These are phyloP conservation scores for Acronicta alni DNA, from an alignment of 2,888 invertebrate species.

Conservation along the genomic window DNA sequence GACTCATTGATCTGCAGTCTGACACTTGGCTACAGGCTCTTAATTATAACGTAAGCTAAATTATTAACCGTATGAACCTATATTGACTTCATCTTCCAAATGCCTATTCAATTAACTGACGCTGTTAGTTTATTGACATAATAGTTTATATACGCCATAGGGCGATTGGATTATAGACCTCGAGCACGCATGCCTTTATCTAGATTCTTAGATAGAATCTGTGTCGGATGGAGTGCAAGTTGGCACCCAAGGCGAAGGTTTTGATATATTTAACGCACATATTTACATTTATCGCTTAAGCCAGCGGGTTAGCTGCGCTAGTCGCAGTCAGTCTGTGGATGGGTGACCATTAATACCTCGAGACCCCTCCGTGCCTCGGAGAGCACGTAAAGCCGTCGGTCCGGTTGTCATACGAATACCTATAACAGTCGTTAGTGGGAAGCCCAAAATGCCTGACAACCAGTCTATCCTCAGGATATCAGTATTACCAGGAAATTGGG, in stretches of 20 bases:
- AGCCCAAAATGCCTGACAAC: no score
- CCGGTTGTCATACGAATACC: no score
- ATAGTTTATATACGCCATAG: slow-evolving; percentile 68
- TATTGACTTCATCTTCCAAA: slow-evolving; percentile 63
- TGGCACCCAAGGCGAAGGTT: slow-evolving; percentile 66
- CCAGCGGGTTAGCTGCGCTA: no score
- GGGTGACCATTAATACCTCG: no score
- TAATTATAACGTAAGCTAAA: not conserved
- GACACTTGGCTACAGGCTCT: not conserved
- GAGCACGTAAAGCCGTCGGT: no score
- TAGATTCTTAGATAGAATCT: slow-evolving; percentile 64
- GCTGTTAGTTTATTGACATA: slow-evolving; percentile 72
- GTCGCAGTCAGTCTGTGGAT: no score
- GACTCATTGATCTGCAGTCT: not conserved
- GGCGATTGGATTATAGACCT: slow-evolving; percentile 65
- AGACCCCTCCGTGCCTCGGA: no score
- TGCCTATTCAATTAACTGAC: slow-evolving; percentile 70
- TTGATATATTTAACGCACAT: slow-evolving; percentile 57
- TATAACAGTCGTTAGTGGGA: no score
- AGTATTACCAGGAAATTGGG: no score
- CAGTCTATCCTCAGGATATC: no score
- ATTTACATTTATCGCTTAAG: slow-evolving; percentile 43
- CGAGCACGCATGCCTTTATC: slow-evolving; percentile 75
- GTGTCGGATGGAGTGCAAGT: slow-evolving; percentile 65
- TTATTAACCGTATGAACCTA: slow-evolving; percentile 4